A percentile compares a stretch with the other conserved stretches of the same genome.
Evolutionary conservation across 2,888 invertebrate genomes (phyloP).

Genomic region (Adineta ricciae): DNA sequence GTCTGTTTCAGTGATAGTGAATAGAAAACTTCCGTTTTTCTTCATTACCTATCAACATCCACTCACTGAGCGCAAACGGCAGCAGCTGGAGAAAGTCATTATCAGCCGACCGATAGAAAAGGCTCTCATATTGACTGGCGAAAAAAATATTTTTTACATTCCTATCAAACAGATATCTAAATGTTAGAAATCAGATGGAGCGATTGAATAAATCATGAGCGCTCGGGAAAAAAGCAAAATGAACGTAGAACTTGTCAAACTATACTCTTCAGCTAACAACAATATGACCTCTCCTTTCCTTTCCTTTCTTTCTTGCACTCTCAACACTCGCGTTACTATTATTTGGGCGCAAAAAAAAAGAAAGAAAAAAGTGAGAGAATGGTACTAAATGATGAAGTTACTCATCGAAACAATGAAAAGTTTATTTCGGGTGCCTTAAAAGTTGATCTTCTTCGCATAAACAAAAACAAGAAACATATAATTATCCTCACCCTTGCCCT

Average conservation of each 20-base stretch:
- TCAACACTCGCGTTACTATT: neutral
- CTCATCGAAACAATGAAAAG: neutral
- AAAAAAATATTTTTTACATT: neutral
- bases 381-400: neutral
- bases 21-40: neutral
- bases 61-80: neutral
- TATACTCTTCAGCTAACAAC: neutral
- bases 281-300: neutral
- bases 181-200: neutral
- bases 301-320: neutral
- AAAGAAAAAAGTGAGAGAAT: neutral
- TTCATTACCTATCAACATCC: neutral
- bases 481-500: neutral
- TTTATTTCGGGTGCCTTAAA: neutral
- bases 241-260: neutral
- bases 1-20: neutral
- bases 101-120: neutral
- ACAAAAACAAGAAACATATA: neutral
- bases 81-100: neutral
- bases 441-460: neutral
- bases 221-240: neutral
- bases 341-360: neutral
- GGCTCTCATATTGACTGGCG: neutral
- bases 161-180: too few species aligned
- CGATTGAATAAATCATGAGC: neutral